phyloP scores from a whole-genome alignment of 1,140 invertebrate species.

The Nymphalis io region DNA sequence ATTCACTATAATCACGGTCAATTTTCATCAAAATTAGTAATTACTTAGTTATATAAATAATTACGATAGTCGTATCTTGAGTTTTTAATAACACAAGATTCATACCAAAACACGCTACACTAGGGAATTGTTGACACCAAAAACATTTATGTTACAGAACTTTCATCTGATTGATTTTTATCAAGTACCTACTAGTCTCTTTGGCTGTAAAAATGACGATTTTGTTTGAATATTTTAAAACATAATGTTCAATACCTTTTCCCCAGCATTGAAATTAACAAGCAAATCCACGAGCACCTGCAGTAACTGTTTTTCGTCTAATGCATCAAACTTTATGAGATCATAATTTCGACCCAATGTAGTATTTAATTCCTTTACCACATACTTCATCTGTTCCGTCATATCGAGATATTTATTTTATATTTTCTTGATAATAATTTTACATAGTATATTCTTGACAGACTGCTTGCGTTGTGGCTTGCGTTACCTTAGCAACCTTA shows the following conservation, averaged over 20 bases:
- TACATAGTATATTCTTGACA: neutral
- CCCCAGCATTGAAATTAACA: constrained; percentile 72
- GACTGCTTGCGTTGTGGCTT: constrained; percentile 8
- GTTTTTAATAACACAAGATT: too few species aligned
- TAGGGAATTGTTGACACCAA: too few species aligned
- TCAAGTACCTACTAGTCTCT: too few species aligned
- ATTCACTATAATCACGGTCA: too few species aligned
- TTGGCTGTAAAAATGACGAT: too few species aligned
- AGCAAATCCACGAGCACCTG: constrained; percentile 83
- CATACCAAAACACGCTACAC: too few species aligned
- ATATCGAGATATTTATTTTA: constrained; percentile 51
- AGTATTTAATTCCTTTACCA: constrained; percentile 89
- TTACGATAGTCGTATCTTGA: too few species aligned
- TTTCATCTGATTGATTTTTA: too few species aligned
- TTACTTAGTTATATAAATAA: too few species aligned
- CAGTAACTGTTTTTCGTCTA: constrained; percentile 87
- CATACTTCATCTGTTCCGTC: constrained; percentile 90
- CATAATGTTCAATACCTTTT: constrained; percentile 57
- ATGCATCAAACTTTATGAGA: constrained; percentile 91
- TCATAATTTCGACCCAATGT: constrained; percentile 89
- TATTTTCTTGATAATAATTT: neutral
- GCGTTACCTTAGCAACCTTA: constrained; percentile 45
- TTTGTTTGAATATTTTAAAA: too few species aligned
- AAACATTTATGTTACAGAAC: too few species aligned
- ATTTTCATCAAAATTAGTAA: too few species aligned